Conservation (phyloP, 2,888 invertebrate genomes). For the Cephus nigrinus region DNA sequence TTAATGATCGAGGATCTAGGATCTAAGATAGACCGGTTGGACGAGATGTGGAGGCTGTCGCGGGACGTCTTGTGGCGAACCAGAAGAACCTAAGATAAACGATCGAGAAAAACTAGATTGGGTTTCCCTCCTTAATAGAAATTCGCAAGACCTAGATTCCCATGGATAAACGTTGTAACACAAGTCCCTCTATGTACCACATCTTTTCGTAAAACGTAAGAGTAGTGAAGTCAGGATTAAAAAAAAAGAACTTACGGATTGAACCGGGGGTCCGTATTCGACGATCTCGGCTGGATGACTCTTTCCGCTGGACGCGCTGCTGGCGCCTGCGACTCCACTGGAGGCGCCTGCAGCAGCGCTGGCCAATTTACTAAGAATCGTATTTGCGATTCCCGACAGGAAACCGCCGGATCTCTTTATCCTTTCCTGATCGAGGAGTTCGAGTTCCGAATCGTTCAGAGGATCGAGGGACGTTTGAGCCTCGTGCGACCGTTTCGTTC, state of each 20-base stretch:
- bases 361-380: constrained; percentile 54
- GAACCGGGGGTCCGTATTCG: constrained; percentile 31
- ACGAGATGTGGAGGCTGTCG: no score
- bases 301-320: constrained; percentile 44
- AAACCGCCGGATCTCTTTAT: constrained; percentile 50
- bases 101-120: constrained; percentile 31
- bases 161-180: neutral
- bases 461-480: constrained; percentile 31
- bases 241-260: constrained; percentile 30
- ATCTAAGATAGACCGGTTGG: no score
- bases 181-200: neutral
- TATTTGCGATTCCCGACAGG: constrained; percentile 56
- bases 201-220: constrained; percentile 1
- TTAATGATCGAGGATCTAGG: neutral
- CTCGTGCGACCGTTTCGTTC: neutral
- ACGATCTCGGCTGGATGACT: constrained; percentile 26
- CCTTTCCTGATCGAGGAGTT: constrained; percentile 31
- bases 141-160: constrained; percentile 33
- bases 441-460: constrained; percentile 24
- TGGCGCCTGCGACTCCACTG: constrained; percentile 21
- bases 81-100: constrained; percentile 9
- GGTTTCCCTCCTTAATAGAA: constrained; percentile 49
- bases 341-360: constrained; percentile 45
- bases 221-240: neutral
- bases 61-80: no score